Base-by-base conservation (phyloP, 1,140 invertebrate genomes). In the Drosophila saltans region DNA sequence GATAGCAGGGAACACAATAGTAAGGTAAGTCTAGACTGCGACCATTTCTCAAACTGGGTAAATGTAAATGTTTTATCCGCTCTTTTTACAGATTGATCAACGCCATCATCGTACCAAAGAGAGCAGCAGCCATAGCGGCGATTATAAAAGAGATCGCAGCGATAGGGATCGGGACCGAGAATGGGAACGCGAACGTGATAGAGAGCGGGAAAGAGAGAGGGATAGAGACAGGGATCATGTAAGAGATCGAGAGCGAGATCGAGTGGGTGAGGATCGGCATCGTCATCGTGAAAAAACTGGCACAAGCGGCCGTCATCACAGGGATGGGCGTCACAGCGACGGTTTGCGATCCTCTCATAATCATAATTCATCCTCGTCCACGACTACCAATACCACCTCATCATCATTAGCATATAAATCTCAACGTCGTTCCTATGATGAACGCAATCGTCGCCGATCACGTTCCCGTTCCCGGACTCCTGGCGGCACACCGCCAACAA, bases 381-480 rank as follows among this genome's bases (percentile, higher is more conserved):
- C 79, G 26, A 48, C 55, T 26, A 64, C 69, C 16, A 52, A 36
- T n/a, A 11, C 28, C 26, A 56, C 70, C 28, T 30, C 41, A 58
- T 48, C 59, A 59, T 56, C 72, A 59, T 28, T 52, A 28, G 61
- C 58, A 28, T 33, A 30, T 28, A 36, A 78, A 11, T 45, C 63
- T 10, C 67, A 68, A 26, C 80, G 80, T 41, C 80, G 80, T 8
- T 76, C 75, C 41, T 72, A 72, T 30, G 80, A 83, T 26, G 81
- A 84, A 3, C 81, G 77, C 45, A 40, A n/a, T 9, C 70, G 82
- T 8, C 81, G 81, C 28, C 81, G 66, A 26, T 45, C 75, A 5
- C 64, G 60, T 26, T 86, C 83, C 24, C 77, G 83, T 9, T 80
- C 83, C 10, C 80, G 84, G 21, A 88, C 84, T n/a, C 80, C 83